Percentiles rank a stretch among this genome's conserved stretches.
Evolutionary conservation across 2,797 vertebrate species (phyloP).

Genomic region (Psittacula echo): DNA sequence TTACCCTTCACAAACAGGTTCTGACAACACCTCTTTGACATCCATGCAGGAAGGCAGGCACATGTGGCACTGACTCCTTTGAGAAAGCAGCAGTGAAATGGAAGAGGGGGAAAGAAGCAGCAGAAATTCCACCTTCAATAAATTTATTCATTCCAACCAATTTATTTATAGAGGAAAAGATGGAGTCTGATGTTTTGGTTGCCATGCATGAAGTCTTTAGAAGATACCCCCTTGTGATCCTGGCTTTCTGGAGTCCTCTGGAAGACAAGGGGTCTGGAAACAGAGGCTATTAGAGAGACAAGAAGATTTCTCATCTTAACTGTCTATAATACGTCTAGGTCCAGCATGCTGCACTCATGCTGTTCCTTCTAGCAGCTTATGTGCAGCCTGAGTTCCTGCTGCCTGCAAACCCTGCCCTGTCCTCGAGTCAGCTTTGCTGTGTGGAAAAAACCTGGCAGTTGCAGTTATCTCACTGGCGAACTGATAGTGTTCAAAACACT

Average conservation of each 20-base stretch:
- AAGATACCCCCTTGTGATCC: not conserved
- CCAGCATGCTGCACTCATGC: not conserved
- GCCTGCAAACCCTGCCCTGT: slow-evolving; percentile 2
- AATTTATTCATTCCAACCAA: not conserved
- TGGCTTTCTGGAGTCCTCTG: not conserved
- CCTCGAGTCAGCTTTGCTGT: not conserved
- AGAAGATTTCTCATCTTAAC: not conserved
- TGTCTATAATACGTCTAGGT: not conserved
- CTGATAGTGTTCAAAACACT: not conserved
- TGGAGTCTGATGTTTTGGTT: not conserved
- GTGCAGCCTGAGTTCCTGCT: not conserved
- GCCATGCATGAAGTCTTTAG: not conserved
- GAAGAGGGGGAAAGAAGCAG: not conserved
- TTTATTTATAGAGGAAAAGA: not conserved
- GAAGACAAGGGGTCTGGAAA: not conserved
- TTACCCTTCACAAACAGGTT: not conserved
- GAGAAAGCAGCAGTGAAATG: not conserved
- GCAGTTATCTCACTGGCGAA: slow-evolving; percentile 20
- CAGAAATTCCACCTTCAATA: not conserved
- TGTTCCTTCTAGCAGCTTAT: not conserved
- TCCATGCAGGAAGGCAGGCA: not conserved
- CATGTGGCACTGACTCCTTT: not conserved
- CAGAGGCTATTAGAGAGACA: not conserved
- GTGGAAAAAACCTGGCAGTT: not conserved
- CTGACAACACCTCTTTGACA: slow-evolving; percentile 12